Conservation (phyloP, 2,113 vertebrate species). For the Okapia johnstoni region DNA sequence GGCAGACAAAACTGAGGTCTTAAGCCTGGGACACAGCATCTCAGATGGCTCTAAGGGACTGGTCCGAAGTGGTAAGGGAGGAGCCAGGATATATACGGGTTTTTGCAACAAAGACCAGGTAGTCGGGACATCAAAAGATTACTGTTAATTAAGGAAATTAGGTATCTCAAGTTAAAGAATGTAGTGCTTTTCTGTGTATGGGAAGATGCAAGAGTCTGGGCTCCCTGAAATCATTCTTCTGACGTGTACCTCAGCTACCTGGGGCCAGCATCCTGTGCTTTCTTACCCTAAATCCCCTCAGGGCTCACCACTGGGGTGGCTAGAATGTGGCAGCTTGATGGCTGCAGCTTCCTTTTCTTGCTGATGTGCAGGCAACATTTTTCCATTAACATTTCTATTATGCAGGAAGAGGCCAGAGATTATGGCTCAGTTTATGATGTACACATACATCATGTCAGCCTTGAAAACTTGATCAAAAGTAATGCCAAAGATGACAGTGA, state of each 20-base stretch:
- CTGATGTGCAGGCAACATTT: background rate
- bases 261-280: background rate
- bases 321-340: background rate
- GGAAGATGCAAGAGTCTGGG: background rate
- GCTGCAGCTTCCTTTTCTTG: background rate
- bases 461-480: background rate
- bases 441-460: background rate
- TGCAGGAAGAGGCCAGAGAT: background rate
- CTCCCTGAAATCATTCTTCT: background rate
- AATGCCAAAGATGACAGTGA: background rate
- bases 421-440: background rate
- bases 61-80: background rate
- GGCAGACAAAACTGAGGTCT: background rate
- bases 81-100: background rate
- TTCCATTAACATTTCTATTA: background rate
- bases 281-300: background rate
- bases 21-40: background rate
- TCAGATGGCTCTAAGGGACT: background rate
- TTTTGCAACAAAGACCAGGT: background rate
- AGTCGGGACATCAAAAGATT: background rate
- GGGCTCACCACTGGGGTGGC: background rate
- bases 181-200: background rate
- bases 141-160: background rate
- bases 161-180: background rate
- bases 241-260: background rate